Evolutionary conservation across 2,797 vertebrate genomes (phyloP).

Genomic region (Danio albolineatus): DNA sequence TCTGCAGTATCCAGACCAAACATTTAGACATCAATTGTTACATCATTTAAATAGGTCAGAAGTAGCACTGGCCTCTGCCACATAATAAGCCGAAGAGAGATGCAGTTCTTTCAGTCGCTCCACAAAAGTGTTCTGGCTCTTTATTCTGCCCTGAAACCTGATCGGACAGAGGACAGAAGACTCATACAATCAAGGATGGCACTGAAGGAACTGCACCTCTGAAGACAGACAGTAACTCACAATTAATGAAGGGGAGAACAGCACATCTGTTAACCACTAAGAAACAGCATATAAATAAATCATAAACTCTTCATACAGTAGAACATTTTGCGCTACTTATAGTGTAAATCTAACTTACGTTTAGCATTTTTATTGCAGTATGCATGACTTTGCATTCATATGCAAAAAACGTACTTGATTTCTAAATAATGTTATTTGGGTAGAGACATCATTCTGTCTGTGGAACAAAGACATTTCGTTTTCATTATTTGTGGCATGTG

Average conservation of each 20-base stretch:
- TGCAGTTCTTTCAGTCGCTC: constrained; percentile 73
- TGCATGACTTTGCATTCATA: constrained; percentile 39
- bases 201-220: constrained; percentile 44
- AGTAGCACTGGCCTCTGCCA: constrained; percentile 65
- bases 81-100: constrained; percentile 75
- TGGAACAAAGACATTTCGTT: constrained; percentile 49
- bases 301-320: constrained; percentile 9
- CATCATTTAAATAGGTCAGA: constrained; percentile 72
- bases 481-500: constrained; percentile 59
- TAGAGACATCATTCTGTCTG: constrained; percentile 48
- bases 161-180: constrained; percentile 71
- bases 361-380: constrained; percentile 21
- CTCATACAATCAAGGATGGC: constrained; percentile 66
- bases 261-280: constrained; percentile 39
- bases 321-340: constrained; percentile 19
- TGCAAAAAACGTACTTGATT: constrained; percentile 37
- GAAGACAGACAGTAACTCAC: constrained; percentile 35
- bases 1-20: constrained; percentile 49
- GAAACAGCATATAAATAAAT: neutral
- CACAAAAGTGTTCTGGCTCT: constrained; percentile 79
- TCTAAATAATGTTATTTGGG: constrained; percentile 47
- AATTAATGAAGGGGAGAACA: constrained; percentile 18
- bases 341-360: constrained; percentile 17
- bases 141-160: constrained; percentile 75
- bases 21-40: constrained; percentile 63